Evolutionary conservation across 2,113 vertebrate genomes (phyloP).

Genomic region (Rynchops niger): DNA sequence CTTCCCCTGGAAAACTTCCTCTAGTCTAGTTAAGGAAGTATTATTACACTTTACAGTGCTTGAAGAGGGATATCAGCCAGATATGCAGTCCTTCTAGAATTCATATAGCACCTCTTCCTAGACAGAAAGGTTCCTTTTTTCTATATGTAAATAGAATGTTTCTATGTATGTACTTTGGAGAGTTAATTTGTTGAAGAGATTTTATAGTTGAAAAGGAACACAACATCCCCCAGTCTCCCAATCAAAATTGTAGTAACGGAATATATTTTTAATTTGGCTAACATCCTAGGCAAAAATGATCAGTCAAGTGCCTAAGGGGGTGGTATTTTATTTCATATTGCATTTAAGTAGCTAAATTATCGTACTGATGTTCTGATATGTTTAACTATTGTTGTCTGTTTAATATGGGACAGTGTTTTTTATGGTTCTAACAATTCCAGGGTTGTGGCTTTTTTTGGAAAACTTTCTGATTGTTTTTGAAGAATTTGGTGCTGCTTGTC

Average conservation of each 20-base stretch:
- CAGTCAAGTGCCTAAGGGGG: neutral
- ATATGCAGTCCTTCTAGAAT: neutral
- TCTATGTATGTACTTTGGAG: neutral
- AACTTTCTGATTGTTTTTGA: neutral
- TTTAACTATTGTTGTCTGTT: neutral
- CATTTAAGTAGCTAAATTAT: neutral
- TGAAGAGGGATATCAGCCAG: neutral
- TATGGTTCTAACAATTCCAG: neutral
- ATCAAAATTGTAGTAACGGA: neutral
- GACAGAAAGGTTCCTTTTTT: neutral
- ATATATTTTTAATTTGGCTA: neutral
- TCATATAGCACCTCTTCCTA: neutral
- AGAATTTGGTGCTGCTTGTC: neutral
- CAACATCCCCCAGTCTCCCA: fast-evolving
- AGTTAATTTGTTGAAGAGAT: neutral
- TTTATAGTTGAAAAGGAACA: neutral
- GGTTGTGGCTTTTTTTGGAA: neutral
- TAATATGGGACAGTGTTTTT: neutral
- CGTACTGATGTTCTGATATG: neutral
- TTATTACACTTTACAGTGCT: neutral
- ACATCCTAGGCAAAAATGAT: neutral
- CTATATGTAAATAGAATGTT: neutral
- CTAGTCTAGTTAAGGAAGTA: neutral
- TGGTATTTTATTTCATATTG: neutral
- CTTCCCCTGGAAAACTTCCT: neutral